phyloP scores from a whole-genome alignment of 2,797 vertebrate genomes.

The Sebastes goodei region DNA sequence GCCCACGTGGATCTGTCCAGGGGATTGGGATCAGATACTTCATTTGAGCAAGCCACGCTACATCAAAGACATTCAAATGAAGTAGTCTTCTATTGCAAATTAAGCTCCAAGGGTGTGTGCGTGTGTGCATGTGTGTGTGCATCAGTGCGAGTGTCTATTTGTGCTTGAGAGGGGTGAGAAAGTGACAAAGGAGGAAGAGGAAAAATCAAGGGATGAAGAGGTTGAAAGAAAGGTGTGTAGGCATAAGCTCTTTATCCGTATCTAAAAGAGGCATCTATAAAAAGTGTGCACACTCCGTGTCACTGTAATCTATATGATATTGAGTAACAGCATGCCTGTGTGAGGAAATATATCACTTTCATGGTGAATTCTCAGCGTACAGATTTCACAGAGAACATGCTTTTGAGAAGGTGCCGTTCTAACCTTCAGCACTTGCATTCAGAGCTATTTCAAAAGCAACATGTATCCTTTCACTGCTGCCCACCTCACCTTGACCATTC shows the following conservation, averaged over 20 bases:
- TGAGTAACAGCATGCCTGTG: neutral
- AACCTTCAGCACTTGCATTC: neutral
- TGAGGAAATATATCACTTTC: slow-evolving; percentile 32
- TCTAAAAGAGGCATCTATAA: slow-evolving; percentile 57
- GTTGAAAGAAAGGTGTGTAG: slow-evolving; percentile 67
- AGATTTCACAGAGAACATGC: slow-evolving; percentile 22
- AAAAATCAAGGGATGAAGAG: slow-evolving; percentile 50
- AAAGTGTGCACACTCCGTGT: slow-evolving; percentile 25
- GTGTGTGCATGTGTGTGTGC: slow-evolving; percentile 6
- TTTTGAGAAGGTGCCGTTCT: slow-evolving; percentile 3
- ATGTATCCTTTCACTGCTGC: neutral
- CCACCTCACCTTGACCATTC: neutral
- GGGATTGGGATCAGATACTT: slow-evolving; percentile 80
- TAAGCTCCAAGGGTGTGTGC: slow-evolving; percentile 69
- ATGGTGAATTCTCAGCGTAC: slow-evolving; percentile 18
- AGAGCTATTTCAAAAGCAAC: neutral
- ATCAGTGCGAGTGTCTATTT: slow-evolving; percentile 36
- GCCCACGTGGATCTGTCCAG: slow-evolving; percentile 70
- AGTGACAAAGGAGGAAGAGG: slow-evolving; percentile 26
- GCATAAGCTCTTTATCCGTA: slow-evolving; percentile 67
- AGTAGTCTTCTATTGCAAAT: slow-evolving; percentile 78
- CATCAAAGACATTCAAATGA: slow-evolving; percentile 83
- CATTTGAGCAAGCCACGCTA: slow-evolving; percentile 76
- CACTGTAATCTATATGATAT: slow-evolving; percentile 31
- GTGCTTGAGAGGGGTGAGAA: slow-evolving; percentile 31